These are phyloP conservation scores for Cetonia aurata DNA, from an alignment of 2,888 invertebrate genomes.

Conservation along the genomic window DNA sequence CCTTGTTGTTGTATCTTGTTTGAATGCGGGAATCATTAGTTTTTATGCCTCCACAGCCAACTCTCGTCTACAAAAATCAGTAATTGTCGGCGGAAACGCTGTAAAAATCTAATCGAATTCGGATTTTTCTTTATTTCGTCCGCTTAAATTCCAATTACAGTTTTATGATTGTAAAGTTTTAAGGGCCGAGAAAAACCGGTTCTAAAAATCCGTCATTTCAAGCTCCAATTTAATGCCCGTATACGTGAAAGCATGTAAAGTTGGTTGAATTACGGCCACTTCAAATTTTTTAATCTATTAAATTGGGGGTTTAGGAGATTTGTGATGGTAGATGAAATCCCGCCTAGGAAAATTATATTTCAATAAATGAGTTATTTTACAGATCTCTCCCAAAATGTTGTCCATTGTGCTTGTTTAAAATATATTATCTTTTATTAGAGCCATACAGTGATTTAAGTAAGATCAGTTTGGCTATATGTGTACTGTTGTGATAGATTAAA, in stretches of 20 bases:
- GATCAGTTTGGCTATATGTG: no score
- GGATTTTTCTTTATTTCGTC: constrained; percentile 21
- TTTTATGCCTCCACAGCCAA: background rate
- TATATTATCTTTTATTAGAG: no score
- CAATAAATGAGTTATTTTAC: background rate
- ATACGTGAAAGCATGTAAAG: constrained; percentile 18
- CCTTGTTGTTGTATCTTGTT: no score
- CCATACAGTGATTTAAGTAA: no score
- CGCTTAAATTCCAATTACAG: constrained; percentile 34
- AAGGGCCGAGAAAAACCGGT: constrained; percentile 9
- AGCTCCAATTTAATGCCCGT: constrained; percentile 17
- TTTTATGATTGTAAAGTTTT: constrained; percentile 33
- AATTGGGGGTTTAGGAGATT: constrained; percentile 6
- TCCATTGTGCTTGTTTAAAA: no score
- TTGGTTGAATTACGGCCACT: constrained; percentile 15
- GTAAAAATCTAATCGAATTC: constrained; percentile 25
- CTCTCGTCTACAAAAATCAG: background rate
- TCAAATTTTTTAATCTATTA: constrained; percentile 21
- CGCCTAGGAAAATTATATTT: background rate
- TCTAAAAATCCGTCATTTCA: constrained; percentile 22
- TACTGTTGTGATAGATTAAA: no score
- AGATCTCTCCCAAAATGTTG: background rate
- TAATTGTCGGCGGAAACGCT: background rate
- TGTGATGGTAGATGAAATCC: background rate
- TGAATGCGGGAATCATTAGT: background rate